Base-by-base conservation (phyloP, 2,797 vertebrate genomes). In the Parauchenoglanis punctatus region DNA sequence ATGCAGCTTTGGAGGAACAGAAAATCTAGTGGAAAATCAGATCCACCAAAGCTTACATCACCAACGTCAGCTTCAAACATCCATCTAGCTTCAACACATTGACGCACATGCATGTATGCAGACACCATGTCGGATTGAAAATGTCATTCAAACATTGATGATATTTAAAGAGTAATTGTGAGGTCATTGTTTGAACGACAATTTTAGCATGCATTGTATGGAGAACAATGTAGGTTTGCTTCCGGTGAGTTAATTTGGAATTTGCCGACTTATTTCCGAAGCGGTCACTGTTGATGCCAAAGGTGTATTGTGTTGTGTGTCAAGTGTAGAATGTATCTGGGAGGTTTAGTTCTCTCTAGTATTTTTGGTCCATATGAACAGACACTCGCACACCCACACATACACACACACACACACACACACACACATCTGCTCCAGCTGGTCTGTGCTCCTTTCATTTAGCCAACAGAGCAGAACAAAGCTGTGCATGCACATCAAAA, bases 391-490 rank as follows among this genome's bases (percentile, higher is more conserved):
- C 44, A 58, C 49, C 73, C 72, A 77, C 73, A 72, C 11, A 49
- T 67, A 82, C 68, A 52, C 65, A 72, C 75, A 84, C 76, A 81
- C 76, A 81, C 44, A 58, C 49, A 63, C 72, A 77, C 73, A 49
- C 76, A 82, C 70, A 52, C 65, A 72, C 75, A 84, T 82, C 88
- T 87, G 86, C 70, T 85, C 70, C 83, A 86, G 84, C 80, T 88
- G 87, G 83, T 82, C 68, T 28, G 28, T 82, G 67, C 59, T 76
- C 7, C 67, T 65, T 88, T 82, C 81, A 88, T 88, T 83, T 88
- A 82, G n/a, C 49, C 88, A 78, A 63, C 84, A 70, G 83, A 68
- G 83, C 70, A 28, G 68, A 87, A 89, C 88, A 85, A 82, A 83
- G 70, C 61, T 73, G 56, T 58, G 52, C 11, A 77, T 63, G 77